Conservation (phyloP, 2,797 vertebrate species). For the Enteromius mattozi region DNA sequence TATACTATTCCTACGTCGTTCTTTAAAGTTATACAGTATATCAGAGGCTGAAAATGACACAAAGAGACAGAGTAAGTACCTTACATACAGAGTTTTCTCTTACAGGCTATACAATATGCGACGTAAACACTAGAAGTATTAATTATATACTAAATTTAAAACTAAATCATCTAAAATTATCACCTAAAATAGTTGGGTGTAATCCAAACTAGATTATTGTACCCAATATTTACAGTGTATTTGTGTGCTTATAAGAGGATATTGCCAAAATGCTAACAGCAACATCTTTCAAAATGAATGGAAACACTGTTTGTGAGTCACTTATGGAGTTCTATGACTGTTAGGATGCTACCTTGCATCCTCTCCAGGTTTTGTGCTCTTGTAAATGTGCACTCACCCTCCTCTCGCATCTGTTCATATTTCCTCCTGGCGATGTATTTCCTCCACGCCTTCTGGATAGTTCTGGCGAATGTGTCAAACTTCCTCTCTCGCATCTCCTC, state of each 20-base stretch:
- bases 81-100: not conserved
- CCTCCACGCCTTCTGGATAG: constrained; percentile 95
- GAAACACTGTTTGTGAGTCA: not conserved
- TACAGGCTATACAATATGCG: not conserved
- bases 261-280: not conserved
- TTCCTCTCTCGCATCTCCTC: constrained; percentile 97
- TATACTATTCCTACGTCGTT: constrained; percentile 93
- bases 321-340: not conserved
- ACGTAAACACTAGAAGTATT: not conserved
- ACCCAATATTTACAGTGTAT: not conserved
- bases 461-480: constrained; percentile 91
- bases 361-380: not conserved
- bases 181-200: not conserved
- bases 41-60: constrained; percentile 82
- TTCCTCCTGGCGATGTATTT: constrained; percentile 87
- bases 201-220: not conserved
- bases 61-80: not conserved
- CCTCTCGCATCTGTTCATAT: constrained; percentile 96
- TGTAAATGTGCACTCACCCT: constrained; percentile 79
- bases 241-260: not conserved
- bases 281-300: not conserved
- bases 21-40: constrained; percentile 95
- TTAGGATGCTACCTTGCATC: not conserved
- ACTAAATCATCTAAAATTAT: not conserved
- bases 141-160: no score